These are phyloP conservation scores for Tachystola acroxantha DNA, from an alignment of 2,888 invertebrate genomes.

Conservation along the genomic window DNA sequence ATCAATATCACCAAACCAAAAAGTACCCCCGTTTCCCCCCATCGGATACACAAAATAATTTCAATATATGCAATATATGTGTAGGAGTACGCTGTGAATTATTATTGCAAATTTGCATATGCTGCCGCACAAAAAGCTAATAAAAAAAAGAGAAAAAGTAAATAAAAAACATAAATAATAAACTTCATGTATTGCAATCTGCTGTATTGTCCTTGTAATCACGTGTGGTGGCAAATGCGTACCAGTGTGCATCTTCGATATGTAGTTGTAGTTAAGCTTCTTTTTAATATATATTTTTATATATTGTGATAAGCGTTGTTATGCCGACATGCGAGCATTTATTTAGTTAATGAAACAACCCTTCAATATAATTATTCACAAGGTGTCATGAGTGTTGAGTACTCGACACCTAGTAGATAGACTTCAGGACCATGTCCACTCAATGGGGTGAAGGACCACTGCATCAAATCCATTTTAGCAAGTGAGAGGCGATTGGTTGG, in stretches of 20 bases:
- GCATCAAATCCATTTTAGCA: neutral
- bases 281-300: constrained; percentile 75
- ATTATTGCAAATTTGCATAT: constrained; percentile 67
- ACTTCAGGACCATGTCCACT: constrained; percentile 21
- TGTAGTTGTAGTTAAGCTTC: constrained; percentile 75
- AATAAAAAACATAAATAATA: constrained; percentile 32
- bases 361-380: constrained; percentile 39
- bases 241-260: constrained; percentile 68
- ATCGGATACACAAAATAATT: constrained; percentile 30
- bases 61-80: constrained; percentile 57
- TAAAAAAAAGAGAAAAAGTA: constrained; percentile 40
- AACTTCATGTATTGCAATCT: constrained; percentile 29
- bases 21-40: constrained; percentile 45
- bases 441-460: constrained; percentile 7
- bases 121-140: constrained; percentile 70
- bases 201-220: constrained; percentile 45
- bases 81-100: constrained; percentile 65
- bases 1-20: constrained; percentile 18
- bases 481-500: no score
- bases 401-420: constrained; percentile 20
- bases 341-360: constrained; percentile 63
- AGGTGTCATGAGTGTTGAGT: constrained; percentile 55
- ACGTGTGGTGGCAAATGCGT: constrained; percentile 74
- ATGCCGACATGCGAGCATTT: constrained; percentile 75
- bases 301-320: constrained; percentile 77